Evolutionary conservation across 2,888 invertebrate genomes (phyloP).

Genomic region (Eristalis arbustorum): DNA sequence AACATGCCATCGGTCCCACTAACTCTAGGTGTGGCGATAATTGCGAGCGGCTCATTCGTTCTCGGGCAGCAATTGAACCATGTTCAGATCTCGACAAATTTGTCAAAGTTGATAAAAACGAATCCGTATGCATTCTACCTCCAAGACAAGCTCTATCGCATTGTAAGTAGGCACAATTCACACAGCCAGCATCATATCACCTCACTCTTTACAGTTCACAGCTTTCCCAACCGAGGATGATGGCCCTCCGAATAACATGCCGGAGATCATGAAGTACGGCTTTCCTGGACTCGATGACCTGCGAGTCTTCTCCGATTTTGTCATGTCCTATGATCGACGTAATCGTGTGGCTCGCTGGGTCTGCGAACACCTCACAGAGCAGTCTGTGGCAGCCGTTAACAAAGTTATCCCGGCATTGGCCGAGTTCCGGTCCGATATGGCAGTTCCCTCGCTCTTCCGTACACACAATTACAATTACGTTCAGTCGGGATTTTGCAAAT

Average conservation of each 20-base stretch:
- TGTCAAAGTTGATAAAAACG: slow-evolving; percentile 12
- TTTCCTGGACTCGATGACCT: slow-evolving; percentile 94
- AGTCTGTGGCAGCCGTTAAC: slow-evolving; percentile 84
- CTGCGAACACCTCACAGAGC: slow-evolving; percentile 93
- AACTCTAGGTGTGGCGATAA: slow-evolving; percentile 15
- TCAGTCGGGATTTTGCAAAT: slow-evolving; percentile 94
- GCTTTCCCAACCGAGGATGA: not conserved
- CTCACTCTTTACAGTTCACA: not conserved
- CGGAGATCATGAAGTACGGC: slow-evolving; percentile 95
- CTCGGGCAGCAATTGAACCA: slow-evolving; percentile 32
- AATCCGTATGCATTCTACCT: slow-evolving; percentile 49
- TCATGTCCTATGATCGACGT: slow-evolving; percentile 94
- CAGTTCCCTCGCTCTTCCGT: slow-evolving; percentile 90
- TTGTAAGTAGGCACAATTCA: slow-evolving; percentile 25
- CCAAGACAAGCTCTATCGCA: slow-evolving; percentile 32
- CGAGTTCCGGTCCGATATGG: slow-evolving; percentile 90
- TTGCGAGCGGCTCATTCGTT: slow-evolving; percentile 28
- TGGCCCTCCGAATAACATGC: slow-evolving; percentile 77
- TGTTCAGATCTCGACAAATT: not conserved
- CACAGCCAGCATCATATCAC: not conserved
- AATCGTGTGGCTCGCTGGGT: slow-evolving; percentile 97
- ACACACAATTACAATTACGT: slow-evolving; percentile 91
- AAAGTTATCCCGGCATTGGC: slow-evolving; percentile 87
- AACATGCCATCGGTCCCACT: slow-evolving; percentile 11
- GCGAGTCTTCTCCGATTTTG: slow-evolving; percentile 92